Conservation (phyloP, 2,797 vertebrate species). For the Spondyliosoma cantharus region DNA sequence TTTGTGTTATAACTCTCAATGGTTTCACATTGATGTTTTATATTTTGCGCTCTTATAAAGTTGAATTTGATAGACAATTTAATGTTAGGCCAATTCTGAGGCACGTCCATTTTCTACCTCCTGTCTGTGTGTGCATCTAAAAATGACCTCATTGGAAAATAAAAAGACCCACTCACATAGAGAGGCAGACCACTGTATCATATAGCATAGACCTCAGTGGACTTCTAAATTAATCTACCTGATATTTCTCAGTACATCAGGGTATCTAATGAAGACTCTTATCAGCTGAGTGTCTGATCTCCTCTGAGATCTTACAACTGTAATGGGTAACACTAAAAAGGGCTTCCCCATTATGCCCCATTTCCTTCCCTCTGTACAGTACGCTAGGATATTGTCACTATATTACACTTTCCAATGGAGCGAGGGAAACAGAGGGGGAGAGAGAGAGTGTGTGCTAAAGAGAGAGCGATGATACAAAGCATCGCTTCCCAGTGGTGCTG, state of each 20-base stretch:
- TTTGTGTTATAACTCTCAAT: too few species aligned
- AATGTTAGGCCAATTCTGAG: neutral
- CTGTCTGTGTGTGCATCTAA: neutral
- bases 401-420: conserved; percentile 65
- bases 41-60: neutral
- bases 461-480: conserved; percentile 77
- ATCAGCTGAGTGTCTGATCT: conserved; percentile 64
- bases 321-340: conserved; percentile 62
- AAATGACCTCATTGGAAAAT: neutral
- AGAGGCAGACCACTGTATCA: conserved; percentile 19
- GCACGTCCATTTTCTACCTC: neutral
- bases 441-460: conserved; percentile 55
- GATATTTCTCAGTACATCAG: conserved; percentile 47
- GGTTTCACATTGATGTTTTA: neutral
- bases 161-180: conserved; percentile 28
- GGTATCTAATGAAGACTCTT: conserved; percentile 50
- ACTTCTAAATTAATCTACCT: conserved; percentile 47
- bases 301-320: conserved; percentile 59
- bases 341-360: conserved; percentile 68
- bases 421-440: conserved; percentile 42
- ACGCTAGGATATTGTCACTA: conserved; percentile 59
- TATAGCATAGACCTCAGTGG: conserved; percentile 10
- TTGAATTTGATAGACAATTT: neutral
- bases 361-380: conserved; percentile 56
- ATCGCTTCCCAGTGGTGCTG: conserved; percentile 76